Percentiles rank a stretch among this genome's conserved stretches.
These are phyloP conservation scores for Spinibarbus caldwelli DNA, from an alignment of 2,797 vertebrate genomes.

Conservation along the genomic window DNA sequence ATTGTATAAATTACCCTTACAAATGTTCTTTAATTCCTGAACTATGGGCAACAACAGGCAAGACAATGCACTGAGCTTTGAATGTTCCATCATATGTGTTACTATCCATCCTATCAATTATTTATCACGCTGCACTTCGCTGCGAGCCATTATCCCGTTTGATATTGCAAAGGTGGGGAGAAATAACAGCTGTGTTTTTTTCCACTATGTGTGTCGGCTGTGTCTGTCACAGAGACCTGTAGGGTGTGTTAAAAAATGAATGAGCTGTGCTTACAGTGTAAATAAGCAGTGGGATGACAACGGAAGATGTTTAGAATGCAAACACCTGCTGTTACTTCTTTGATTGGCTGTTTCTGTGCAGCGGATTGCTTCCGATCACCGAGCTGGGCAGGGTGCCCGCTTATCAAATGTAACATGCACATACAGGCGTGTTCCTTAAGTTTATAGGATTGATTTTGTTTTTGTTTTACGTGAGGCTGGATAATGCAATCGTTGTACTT, in stretches of 20 bases:
- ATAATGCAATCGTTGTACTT: neutral
- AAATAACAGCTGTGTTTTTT: slow-evolving; percentile 70
- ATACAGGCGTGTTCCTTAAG: slow-evolving; percentile 57
- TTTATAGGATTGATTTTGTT: slow-evolving; percentile 13
- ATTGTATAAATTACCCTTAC: neutral
- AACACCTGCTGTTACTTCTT: slow-evolving; percentile 77
- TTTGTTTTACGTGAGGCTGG: neutral
- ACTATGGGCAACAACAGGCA: slow-evolving; percentile 14
- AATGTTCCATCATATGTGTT: slow-evolving; percentile 72
- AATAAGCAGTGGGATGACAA: slow-evolving; percentile 79
- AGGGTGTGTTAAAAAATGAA: slow-evolving; percentile 81
- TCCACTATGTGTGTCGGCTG: slow-evolving; percentile 71
- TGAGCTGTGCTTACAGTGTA: slow-evolving; percentile 78
- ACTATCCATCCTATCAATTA: slow-evolving; percentile 74
- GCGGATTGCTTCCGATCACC: slow-evolving; percentile 58
- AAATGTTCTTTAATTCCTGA: slow-evolving; percentile 16
- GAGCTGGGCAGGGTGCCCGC: slow-evolving; percentile 62
- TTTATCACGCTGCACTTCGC: slow-evolving; percentile 75
- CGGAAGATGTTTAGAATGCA: slow-evolving; percentile 80
- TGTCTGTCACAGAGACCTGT: slow-evolving; percentile 78
- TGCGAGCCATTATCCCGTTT: slow-evolving; percentile 73
- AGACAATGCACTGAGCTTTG: slow-evolving; percentile 74
- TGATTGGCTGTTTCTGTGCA: slow-evolving; percentile 78
- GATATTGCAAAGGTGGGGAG: slow-evolving; percentile 70
- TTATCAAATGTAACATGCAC: slow-evolving; percentile 52